Percentiles rank a stretch among this genome's conserved stretches.
Evolutionary conservation across 2,888 invertebrate species (phyloP).

Genomic region (Pollenia amentaria): DNA sequence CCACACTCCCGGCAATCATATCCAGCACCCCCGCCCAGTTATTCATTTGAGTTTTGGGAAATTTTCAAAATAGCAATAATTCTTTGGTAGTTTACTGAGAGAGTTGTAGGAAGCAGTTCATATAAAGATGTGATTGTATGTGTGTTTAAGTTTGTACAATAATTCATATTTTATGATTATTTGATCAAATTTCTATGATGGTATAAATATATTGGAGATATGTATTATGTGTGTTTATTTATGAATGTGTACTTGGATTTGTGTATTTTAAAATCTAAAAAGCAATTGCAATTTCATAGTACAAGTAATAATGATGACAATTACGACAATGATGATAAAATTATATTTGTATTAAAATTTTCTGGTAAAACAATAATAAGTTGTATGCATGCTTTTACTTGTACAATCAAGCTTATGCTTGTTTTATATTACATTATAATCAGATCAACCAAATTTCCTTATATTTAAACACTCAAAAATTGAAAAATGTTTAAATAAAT

Average conservation of each 20-base stretch:
- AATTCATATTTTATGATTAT: conserved; percentile 70
- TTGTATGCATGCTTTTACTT: conserved; percentile 3
- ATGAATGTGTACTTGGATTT: not conserved
- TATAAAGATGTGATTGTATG: not conserved
- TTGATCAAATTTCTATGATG: conserved; percentile 49
- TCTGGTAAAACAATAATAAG: conserved; percentile 63
- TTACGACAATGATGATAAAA: not conserved
- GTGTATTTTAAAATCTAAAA: conserved; percentile 9
- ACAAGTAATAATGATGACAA: conserved; percentile 18
- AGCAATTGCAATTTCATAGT: conserved; percentile 47
- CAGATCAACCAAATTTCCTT: conserved; percentile 40
- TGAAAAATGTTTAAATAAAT: no score
- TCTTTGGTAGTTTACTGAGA: conserved; percentile 46
- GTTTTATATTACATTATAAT: conserved; percentile 30
- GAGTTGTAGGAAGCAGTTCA: not conserved
- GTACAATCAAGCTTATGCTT: not conserved
- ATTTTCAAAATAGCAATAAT: conserved; percentile 48
- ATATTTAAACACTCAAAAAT: not conserved
- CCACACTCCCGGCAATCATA: conserved; percentile 37
- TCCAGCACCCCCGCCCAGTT: conserved; percentile 13
- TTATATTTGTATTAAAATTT: conserved; percentile 57
- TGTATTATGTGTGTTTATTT: not conserved
- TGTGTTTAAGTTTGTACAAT: conserved; percentile 17
- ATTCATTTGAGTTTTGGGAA: conserved; percentile 12
- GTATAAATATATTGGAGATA: conserved; percentile 13